Base-by-base conservation (phyloP, 1,140 invertebrate species). In the Drosophila prosaltans region DNA sequence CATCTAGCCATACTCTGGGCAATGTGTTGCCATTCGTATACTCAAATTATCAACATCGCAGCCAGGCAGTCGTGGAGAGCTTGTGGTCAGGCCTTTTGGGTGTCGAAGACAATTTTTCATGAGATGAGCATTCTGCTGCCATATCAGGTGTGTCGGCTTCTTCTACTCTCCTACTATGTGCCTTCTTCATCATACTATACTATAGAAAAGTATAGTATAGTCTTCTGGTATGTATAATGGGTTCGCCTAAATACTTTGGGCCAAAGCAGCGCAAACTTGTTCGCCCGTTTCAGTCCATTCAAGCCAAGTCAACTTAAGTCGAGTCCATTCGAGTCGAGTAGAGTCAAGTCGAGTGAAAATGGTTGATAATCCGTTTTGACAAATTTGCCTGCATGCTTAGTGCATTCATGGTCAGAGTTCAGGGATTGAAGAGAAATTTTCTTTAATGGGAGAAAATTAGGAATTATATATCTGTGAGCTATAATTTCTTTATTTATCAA, bases 341-440 rank as follows among this genome's bases (percentile, higher is more conserved):
- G 21, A 51, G 45, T 26, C 21, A 24, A 51, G 65, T 41, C 62
- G 58, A 74, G 82, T 85, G 83, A 88, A 88, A 90, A 90, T 90
- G 80, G 88, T 88, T 80, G 88, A 91, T 90, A 90, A 90, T 90
- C 88, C 86, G 88, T 79, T 90, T 91, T 90, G 88, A 90, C 88
- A 90, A 90, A 90, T 90, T 90, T 84, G 82, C 68, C 67, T 88
- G 89, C 84, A 88, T 72, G 80, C 80, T 71, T 81, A 76, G 79
- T 82, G 80, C 43, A 54, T 30, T 66, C 61, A 59, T 59, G 57
- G 57, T 59, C 57, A 59, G 57, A 59, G 57, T 59, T 59, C 57
- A 59, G 57, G 30, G n/a, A 59, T 21, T 39, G 57, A 39, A 59
- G 57, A 59, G 57, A 59, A 59, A 59, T 59, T 59, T 59, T 59